These are phyloP conservation scores for Burhinus bistriatus DNA, from an alignment of 2,113 vertebrate species.

Conservation along the genomic window DNA sequence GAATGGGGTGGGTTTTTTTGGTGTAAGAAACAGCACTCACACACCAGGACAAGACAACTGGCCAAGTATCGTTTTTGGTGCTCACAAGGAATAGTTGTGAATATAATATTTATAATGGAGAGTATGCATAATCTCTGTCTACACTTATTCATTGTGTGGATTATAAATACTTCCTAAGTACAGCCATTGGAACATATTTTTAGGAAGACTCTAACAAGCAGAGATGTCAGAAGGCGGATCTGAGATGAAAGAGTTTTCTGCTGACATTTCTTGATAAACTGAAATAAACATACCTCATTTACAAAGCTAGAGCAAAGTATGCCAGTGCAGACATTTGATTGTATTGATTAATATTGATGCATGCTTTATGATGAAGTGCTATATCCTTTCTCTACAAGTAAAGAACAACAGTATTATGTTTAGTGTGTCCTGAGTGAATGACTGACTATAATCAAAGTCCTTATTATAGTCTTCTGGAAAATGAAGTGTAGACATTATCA, in stretches of 20 bases:
- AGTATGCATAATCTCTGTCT: neutral
- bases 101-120: neutral
- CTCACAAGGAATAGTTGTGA: neutral
- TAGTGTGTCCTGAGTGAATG: neutral
- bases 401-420: neutral
- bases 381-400: neutral
- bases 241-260: conserved; percentile 5
- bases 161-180: neutral
- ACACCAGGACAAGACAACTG: neutral
- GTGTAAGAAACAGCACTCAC: neutral
- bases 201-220: conserved; percentile 1
- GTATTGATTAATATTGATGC: neutral
- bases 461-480: conserved; percentile 8
- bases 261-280: conserved; percentile 25
- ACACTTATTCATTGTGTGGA: neutral
- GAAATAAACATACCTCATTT: conserved; percentile 29
- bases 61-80: neutral
- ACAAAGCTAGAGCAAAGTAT: neutral
- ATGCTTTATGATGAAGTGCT: neutral
- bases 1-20: neutral
- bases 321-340: neutral
- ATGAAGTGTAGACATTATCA: neutral
- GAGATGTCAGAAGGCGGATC: neutral
- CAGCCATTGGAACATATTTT: neutral
- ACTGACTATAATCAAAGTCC: neutral